Conservation (phyloP, 2,797 vertebrate genomes). For the Calcarius lapponicus region DNA sequence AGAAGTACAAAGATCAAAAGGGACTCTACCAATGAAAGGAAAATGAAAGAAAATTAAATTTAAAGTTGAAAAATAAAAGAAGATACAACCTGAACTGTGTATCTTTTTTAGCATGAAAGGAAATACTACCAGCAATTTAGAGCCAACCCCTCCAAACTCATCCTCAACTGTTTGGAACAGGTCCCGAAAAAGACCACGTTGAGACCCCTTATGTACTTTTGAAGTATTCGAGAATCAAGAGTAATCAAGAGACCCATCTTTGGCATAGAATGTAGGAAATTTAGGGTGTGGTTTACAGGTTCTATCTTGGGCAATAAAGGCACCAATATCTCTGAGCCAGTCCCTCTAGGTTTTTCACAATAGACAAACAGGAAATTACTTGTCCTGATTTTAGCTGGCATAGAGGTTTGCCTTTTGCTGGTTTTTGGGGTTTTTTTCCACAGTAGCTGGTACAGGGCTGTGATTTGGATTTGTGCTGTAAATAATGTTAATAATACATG, state of each 20-base stretch:
- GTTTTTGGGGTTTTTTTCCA: neutral
- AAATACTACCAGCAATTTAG: neutral
- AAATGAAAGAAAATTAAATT: neutral
- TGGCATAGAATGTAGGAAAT: neutral
- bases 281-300: neutral
- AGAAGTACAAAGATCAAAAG: neutral
- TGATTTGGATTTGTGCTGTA: neutral
- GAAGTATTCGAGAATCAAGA: neutral
- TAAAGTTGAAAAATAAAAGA: neutral
- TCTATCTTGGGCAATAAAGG: neutral
- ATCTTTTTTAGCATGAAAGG: neutral
- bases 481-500: neutral
- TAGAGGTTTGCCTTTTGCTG: neutral
- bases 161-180: neutral
- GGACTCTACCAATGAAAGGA: neutral
- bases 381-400: neutral
- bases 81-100: neutral
- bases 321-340: neutral
- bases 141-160: neutral
- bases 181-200: neutral
- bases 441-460: neutral
- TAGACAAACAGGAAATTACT: neutral
- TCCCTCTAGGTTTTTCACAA: conserved; percentile 12
- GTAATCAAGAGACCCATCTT: neutral
- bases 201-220: neutral